Evolutionary conservation across 2,113 vertebrate genomes (phyloP).

Genomic region (Caretta caretta): DNA sequence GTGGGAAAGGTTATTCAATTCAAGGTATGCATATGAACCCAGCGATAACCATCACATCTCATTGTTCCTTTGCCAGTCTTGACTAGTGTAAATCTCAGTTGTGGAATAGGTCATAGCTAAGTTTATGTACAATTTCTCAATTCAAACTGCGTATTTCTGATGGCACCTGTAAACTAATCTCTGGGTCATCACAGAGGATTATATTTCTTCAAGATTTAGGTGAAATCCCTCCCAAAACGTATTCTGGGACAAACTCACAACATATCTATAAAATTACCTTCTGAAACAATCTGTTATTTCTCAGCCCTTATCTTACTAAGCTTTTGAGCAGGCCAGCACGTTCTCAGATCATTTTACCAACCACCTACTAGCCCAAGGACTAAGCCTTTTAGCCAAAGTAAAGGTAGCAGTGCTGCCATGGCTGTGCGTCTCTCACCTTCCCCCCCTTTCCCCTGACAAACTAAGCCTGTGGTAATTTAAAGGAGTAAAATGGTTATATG

Average conservation of each 20-base stretch:
- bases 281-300: background rate
- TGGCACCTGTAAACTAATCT: background rate
- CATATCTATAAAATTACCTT: background rate
- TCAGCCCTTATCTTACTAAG: background rate
- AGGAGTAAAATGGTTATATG: background rate
- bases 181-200: background rate
- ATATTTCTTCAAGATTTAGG: background rate
- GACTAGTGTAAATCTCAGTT: background rate
- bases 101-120: background rate
- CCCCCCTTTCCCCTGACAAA: background rate
- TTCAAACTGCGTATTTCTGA: background rate
- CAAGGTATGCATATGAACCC: slow-evolving; percentile 84
- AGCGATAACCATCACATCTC: background rate
- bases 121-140: background rate
- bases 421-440: background rate
- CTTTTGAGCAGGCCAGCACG: background rate
- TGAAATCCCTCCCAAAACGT: background rate
- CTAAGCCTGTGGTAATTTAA: background rate
- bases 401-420: background rate
- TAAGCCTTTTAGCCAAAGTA: background rate
- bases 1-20: slow-evolving; percentile 95
- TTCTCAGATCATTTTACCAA: background rate
- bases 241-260: background rate
- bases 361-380: background rate
- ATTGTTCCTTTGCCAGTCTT: background rate